Conservation (phyloP, 1,140 invertebrate species). For the Lordiphosa clarofinis region DNA sequence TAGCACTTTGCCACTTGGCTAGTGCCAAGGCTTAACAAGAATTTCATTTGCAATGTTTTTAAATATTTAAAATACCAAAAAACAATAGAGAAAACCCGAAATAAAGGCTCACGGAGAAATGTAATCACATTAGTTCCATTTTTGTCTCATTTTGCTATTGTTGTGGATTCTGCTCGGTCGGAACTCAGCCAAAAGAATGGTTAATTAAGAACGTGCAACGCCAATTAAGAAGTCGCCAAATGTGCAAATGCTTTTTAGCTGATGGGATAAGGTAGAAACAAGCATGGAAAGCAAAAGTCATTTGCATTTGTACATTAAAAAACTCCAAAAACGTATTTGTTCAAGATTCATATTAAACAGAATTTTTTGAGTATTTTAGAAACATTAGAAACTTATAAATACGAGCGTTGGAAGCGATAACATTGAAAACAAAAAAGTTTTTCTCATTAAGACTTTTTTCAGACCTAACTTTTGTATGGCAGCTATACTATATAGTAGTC, state of each 20-base stretch:
- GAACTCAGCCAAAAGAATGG: conserved; percentile 44
- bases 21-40: conserved; percentile 31
- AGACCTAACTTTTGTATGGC: no score
- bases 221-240: conserved; percentile 47
- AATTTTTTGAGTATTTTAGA: no score
- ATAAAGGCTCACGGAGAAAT: conserved; percentile 26
- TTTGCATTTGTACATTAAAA: no score
- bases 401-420: no score
- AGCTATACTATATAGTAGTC: no score
- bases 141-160: conserved; percentile 8
- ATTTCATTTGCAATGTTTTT: conserved; percentile 53
- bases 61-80: conserved; percentile 54
- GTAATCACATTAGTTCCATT: conserved; percentile 57
- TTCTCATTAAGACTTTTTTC: no score
- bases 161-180: conserved; percentile 21
- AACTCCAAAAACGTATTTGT: no score
- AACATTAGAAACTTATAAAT: no score
- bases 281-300: no score
- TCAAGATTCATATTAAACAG: no score
- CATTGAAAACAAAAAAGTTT: no score
- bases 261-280: conserved; percentile 1
- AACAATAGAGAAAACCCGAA: conserved; percentile 23
- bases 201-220: conserved; percentile 63
- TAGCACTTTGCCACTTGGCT: conserved; percentile 22
- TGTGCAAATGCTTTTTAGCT: conserved; percentile 36